phyloP scores from a whole-genome alignment of 2,113 vertebrate genomes.

The Cynoglossus semilaevis region DNA sequence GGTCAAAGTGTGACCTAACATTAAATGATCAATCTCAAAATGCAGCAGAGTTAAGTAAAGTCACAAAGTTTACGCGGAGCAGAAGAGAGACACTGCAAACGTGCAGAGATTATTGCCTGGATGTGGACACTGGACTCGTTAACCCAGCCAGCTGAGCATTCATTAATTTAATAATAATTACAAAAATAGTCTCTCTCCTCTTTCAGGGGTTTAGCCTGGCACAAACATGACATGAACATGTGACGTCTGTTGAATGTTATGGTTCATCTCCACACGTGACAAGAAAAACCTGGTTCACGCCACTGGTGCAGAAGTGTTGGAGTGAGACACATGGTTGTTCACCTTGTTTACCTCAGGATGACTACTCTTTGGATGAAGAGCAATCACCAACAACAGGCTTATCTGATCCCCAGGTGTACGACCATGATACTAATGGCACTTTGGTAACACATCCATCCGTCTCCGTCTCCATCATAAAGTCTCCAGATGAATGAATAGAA shows the following conservation, averaged over 20 bases:
- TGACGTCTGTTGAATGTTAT: too few species aligned
- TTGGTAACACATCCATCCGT: slow-evolving; percentile 24
- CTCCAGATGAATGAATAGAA: slow-evolving; percentile 15
- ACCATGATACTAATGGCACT: slow-evolving; percentile 45
- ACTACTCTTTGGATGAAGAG: slow-evolving; percentile 60
- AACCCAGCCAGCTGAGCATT: slow-evolving; percentile 21
- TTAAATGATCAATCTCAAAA: slow-evolving; percentile 1
- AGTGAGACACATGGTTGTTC: slow-evolving; percentile 5
- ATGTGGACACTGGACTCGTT: neutral
- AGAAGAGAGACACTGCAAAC: too few species aligned
- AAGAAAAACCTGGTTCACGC: slow-evolving; percentile 1
- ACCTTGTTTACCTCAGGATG: slow-evolving; percentile 11
- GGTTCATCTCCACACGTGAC: too few species aligned
- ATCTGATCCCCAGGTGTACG: slow-evolving; percentile 2
- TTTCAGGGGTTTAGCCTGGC: too few species aligned
- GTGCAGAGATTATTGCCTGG: neutral
- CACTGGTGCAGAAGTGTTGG: slow-evolving; percentile 13
- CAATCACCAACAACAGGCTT: slow-evolving; percentile 29
- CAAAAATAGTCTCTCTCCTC: neutral
- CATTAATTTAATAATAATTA: neutral
- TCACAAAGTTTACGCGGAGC: neutral
- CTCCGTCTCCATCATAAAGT: slow-evolving; percentile 1
- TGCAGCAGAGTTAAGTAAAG: neutral
- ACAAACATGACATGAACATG: too few species aligned
- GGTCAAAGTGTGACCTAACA: slow-evolving; percentile 1